Base-by-base conservation (phyloP, 1,140 invertebrate genomes). In the Drosophila dunni region DNA sequence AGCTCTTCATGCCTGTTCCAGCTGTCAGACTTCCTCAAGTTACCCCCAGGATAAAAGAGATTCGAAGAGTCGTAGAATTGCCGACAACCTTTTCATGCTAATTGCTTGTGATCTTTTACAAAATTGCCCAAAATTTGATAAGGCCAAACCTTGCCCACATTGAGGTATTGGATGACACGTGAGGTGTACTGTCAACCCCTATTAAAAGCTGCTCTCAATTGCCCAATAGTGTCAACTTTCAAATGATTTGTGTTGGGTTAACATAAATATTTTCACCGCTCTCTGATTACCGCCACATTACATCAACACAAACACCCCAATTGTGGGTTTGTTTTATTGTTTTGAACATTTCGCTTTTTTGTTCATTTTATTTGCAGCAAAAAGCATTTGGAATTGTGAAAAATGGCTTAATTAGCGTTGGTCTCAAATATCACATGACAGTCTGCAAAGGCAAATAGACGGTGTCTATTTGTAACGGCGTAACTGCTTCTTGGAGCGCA, bases 401-500 rank as follows among this genome's bases (percentile, higher is more conserved):
- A 85, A 86, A 80, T 86, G 64, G 70, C 75, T 82, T 88, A 86
- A 88, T 86, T 88, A 79, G 79, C 60, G 67, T 62, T 66, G 51
- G 69, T 66, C 24, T 83, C 72, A 54, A 62, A 68, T 86, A 78
- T 66, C 83, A 73, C 11, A 34, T 33, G 10, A 10, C 13, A 3
- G 29, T 10, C 5, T 13, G 3, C 15, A 6, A 15, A 36, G 42
- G 5, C 9, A 13, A 44, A 40, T 7, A 34, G 40, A 53, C 13
- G 17, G 13, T 29, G 24, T n/a, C 11, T 92, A 92, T 91, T 92
- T 91, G 77, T 81, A 91, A 92, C 96, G 95, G 95, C 96, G 95
- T 95, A 96, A 96, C 93, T 97, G 96, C 90, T 97, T 97, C 96
- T 88, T 96, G 96, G 76, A 95, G 94, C 97, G 94, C 94, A 98